Base-by-base conservation (phyloP, 2,888 invertebrate species). In the Trachelus troglodyta region DNA sequence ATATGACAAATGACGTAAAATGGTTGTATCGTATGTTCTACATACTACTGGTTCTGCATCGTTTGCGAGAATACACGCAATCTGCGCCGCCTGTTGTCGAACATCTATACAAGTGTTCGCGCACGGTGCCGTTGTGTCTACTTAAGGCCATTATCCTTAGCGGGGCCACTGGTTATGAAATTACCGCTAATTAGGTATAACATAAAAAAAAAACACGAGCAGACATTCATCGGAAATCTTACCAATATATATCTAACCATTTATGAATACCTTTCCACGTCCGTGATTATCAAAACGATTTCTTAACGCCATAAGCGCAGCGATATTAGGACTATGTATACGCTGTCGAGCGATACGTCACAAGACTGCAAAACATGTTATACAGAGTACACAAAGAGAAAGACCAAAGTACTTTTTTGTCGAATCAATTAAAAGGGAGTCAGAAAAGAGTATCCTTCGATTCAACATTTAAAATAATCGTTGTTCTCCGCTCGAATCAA, bases 1-100 rank as follows among this genome's bases (percentile, higher is more conserved):
- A 89, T 90, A 87, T 84, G 90, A 91, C 91, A 85, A 88, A 87
- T 89, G 89, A 91, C 90, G 88, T 69, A 73, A 76, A 78, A 69
- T 86, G 85, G 85, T 85, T 85, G 82, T 83, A 85, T 83, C 83
- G 84, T 84, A 82, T 81, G 82, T 82, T 71, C 73, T 85, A 82
- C 79, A 84, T 81, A 79, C 56, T 56, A 56, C 79, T 80, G 82
- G 80, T 81, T 85, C 75, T 81, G 79, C 76, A 83, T 80, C 77
- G 75, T 79, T 71, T 79, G 76, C 75, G 78, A 81, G 69, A 81
- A 77, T 77, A 56, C 56, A 56, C 56, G 56, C 23, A 56, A 56
- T 56, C 56, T 56, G 56, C 56, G 56, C 56, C 56, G 23, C 0
- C 56, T 56, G 56, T 56, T 56, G 56, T 23, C 56, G 56, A 56